Base-by-base conservation (phyloP, 2,113 vertebrate species). In the Podarcis raffonei region DNA sequence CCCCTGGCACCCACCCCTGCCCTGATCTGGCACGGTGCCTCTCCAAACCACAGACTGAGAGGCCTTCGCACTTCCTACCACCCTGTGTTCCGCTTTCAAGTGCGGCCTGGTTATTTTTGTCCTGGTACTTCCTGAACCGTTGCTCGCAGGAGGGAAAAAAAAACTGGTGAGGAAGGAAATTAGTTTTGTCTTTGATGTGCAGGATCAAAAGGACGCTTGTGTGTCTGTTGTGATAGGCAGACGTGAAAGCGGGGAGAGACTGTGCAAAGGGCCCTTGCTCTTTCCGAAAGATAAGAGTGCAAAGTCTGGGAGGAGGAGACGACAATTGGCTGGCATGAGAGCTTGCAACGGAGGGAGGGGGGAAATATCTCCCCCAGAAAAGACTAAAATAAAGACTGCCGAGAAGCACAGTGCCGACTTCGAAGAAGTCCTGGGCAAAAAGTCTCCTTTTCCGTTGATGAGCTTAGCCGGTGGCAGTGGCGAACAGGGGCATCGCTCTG, bases 161-260 rank as follows among this genome's bases (percentile, higher is more conserved):
- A 53, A 83, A 5, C 1, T 8, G 37, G 8, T 5, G 11, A 65
- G 65, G 71, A 48, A 77, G 87, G 79, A 81, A 81, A 76, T 66
- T 20, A 27, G 57, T 25, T 53, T 3, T 20, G 37, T 5, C 78
- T 89, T 86, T 89, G 84, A 89, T 89, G 78, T 86, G 59, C 8
- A 15, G 42, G 23, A 86, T 89, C 84, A 86, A 89, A 89, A 59
- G 57, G 23, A 75, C 1, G 8, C 15, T 39, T 59, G 75, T 74
- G 27, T 32, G 22, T 72, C 11, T 35, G 57, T 65, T n/a, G 66
- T 42, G 62, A 39, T 69, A 48, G 37, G 66, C 4, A 80, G 79
- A 32, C 23, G 71, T 27, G 30, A 66, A 35, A 3, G 15, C 16
- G 18, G n/a, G 2, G 18, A 62, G 59, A 62, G 59, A 27, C 25